Evolutionary conservation across 2,888 invertebrate species (phyloP).

Genomic region (Oscheius myriophilus): DNA sequence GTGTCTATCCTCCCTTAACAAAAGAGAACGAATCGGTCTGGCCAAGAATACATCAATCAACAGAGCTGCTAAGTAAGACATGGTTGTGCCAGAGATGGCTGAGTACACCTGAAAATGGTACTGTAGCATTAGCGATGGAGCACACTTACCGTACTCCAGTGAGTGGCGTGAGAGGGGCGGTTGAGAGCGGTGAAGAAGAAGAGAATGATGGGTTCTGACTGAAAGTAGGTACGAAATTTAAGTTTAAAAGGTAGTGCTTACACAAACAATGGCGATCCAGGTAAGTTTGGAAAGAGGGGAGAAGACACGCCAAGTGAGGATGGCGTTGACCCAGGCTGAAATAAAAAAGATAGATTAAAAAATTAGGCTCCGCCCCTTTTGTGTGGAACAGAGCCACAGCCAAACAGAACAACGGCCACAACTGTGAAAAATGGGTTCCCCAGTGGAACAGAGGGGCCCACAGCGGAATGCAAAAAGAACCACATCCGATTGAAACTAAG

Average conservation of each 20-base stretch:
- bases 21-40: conserved; percentile 57
- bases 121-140: neutral
- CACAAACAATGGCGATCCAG: conserved; percentile 56
- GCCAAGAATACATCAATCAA: conserved; percentile 59
- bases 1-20: conserved; percentile 28
- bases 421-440: no score
- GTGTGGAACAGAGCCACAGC: no score
- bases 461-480: no score
- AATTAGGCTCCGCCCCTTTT: no score
- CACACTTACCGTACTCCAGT: conserved; percentile 61
- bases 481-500: no score
- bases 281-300: conserved; percentile 64
- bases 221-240: no score
- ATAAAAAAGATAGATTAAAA: neutral
- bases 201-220: conserved; percentile 65
- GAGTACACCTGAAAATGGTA: conserved; percentile 57
- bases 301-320: conserved; percentile 65
- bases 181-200: conserved; percentile 68
- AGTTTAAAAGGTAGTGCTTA: no score
- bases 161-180: conserved; percentile 66
- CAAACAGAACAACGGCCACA: no score
- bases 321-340: conserved; percentile 47
- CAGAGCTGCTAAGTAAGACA: conserved; percentile 59
- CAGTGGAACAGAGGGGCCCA: no score
- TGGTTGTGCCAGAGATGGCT: conserved; percentile 53